Base-by-base conservation (phyloP, 2,888 invertebrate genomes). In the Pseudococcus jackbeardsleyi region DNA sequence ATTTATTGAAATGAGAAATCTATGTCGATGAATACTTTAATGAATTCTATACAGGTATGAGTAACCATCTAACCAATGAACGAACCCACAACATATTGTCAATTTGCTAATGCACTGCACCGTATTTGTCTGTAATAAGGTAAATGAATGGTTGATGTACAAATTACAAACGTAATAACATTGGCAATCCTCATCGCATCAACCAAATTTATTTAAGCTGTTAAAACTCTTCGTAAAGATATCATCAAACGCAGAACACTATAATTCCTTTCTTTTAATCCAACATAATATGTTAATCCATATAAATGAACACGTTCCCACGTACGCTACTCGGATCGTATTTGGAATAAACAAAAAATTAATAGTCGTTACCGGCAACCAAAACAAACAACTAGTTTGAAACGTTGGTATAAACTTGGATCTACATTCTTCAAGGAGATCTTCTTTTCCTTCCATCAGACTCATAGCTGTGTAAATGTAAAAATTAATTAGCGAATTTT, bases 241-340 rank as follows among this genome's bases (percentile, higher is more conserved):
- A 72, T 72, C 12, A 72, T 72, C 33, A 33, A 72, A 33, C 33
- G 72, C 68, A 33, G 26, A 64, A 42, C 46, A 11, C 19, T 77
- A 87, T 68, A 85, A 50, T 48, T 90, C 89, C 85, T 90, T 90
- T 72, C 96, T 92, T 91, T 97, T 97, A 89, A 96, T 94, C 91
- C 95, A 96, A 91, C 96, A 96, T 39, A 97, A 92, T 88, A 97
- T 95, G 91, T 97, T 97, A 89, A 96, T 95, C 97, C 97, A 97
- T 39, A 95, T 91, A 90, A 97, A 95, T 0, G 96, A 95, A 85
- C 95, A 95, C 0, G 94, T 92, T 0, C 96, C 95, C 42, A 97
- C 95, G 91, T 95, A 97, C 1, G 95, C 93, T 0, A 97, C 96
- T 19, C 97, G 93, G 89, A 95, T 93, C 86, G 94, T 92, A 0